Base-by-base conservation (phyloP, 2,888 invertebrate species). In the Nebria salina region DNA sequence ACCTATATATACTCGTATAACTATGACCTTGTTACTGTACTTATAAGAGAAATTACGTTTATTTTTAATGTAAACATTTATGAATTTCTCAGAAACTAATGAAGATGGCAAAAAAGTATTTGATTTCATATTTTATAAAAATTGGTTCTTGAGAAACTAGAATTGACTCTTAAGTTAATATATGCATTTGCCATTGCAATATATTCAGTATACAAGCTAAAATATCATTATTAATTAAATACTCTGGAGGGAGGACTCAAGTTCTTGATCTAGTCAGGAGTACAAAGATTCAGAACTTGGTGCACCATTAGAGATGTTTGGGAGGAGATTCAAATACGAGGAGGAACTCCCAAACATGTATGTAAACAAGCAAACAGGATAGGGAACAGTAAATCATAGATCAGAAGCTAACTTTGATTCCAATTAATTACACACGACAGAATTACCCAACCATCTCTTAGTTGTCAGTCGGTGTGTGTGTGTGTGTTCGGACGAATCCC, bases 331-430 rank as follows among this genome's bases (percentile, higher is more conserved):
- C 5, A 70, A 11, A 26, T 20, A 26, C 25, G 25, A 6, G 70
- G 70, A 70, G 70, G 13, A 68, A 68, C 13, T 25, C 68, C 8
- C 42, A 73, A 73, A 73, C 73, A 41, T 73, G 20, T 73, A 15
- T 73, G 73, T 42, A 73, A 73, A 73, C 42, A 73, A 13, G 15
- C 41, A 41, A 15, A 72, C 68, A 42, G 75, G 54, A 34, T 77
- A 54, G 26, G 54, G 77, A 78, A 76, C 70, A 81, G 76, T 81
- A 76, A 79, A 79, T 79, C 85, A 85, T 83, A 86, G 86, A 86
- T 86, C 87, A 87, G 87, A 88, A 87, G 86, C 87, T 86, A 88
- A 89, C 88, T 89, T 88, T 88, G 88, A 88, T 88, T 88, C 87
- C 88, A 88, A 88, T 89, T 89, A 89, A 88, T 88, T 89, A 89